Evolutionary conservation across 2,888 invertebrate genomes (phyloP).

Genomic region (Aleiodes alternator): DNA sequence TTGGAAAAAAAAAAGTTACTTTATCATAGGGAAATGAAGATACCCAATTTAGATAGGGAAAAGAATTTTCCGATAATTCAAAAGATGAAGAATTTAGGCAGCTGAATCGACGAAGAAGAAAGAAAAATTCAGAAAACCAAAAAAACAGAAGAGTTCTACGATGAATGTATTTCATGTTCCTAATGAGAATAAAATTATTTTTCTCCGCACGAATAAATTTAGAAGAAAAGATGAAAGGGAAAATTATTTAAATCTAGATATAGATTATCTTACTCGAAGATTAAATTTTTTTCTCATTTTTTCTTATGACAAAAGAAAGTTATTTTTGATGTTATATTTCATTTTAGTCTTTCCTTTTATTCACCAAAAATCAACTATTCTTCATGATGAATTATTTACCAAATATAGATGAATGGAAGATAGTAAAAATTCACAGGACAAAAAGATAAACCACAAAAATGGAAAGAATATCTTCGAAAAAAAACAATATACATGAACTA

Average conservation of each 20-base stretch:
- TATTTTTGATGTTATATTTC: slow-evolving; percentile 14
- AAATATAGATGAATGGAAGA: slow-evolving; percentile 15
- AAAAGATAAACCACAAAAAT: slow-evolving; percentile 25
- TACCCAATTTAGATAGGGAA: too few species aligned
- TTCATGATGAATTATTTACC: slow-evolving; percentile 7
- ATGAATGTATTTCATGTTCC: slow-evolving; percentile 26
- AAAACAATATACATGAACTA: slow-evolving; percentile 42
- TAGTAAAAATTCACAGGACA: background rate
- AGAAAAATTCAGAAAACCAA: background rate
- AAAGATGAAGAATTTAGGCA: background rate
- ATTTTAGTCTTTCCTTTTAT: background rate
- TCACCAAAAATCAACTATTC: slow-evolving; percentile 13
- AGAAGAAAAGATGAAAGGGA: background rate
- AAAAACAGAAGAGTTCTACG: background rate
- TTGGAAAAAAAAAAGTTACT: too few species aligned
- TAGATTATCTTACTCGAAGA: too few species aligned
- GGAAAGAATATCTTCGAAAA: slow-evolving; percentile 36
- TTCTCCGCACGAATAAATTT: slow-evolving; percentile 4
- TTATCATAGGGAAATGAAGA: too few species aligned
- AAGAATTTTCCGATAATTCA: too few species aligned
- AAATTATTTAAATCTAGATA: background rate
- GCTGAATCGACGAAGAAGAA: background rate
- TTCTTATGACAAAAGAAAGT: background rate
- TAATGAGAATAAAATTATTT: slow-evolving; percentile 22
- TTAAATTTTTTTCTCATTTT: background rate